These are phyloP conservation scores for Microctenopoma lineatum DNA, from an alignment of 2,797 vertebrate genomes.

Conservation along the genomic window DNA sequence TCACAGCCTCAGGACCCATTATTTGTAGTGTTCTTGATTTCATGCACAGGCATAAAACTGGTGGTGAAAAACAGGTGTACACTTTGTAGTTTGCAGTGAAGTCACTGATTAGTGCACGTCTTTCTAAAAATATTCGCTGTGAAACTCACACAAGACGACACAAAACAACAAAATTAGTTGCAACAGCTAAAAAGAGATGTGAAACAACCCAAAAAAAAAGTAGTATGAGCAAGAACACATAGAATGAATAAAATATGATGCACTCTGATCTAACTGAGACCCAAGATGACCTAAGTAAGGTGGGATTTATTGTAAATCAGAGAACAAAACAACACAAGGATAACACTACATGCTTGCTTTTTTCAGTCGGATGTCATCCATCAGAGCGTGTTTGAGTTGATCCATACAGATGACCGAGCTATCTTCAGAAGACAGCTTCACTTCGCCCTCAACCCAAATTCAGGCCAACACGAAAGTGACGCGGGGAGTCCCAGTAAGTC, in stretches of 20 bases:
- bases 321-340: neutral
- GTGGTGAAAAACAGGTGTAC: neutral
- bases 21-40: neutral
- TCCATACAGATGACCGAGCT: slow-evolving; percentile 84
- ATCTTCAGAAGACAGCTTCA: slow-evolving; percentile 84
- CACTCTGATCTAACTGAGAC: too few relatives aligned
- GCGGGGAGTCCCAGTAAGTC: slow-evolving; percentile 50
- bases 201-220: too few relatives aligned
- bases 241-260: too few relatives aligned
- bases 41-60: neutral
- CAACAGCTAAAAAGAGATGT: too few relatives aligned
- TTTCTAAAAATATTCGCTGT: neutral
- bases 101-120: neutral
- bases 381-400: slow-evolving; percentile 86
- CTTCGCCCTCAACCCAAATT: slow-evolving; percentile 69
- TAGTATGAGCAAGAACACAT: too few relatives aligned
- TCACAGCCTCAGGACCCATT: neutral
- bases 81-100: neutral
- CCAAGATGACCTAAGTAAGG: neutral
- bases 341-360: neutral
- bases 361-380: slow-evolving; percentile 86
- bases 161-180: too few relatives aligned
- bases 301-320: neutral
- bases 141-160: neutral
- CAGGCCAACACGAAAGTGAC: slow-evolving; percentile 12